Evolutionary conservation across 2,888 invertebrate species (phyloP).

Genomic region (Hybos culiciformis): DNA sequence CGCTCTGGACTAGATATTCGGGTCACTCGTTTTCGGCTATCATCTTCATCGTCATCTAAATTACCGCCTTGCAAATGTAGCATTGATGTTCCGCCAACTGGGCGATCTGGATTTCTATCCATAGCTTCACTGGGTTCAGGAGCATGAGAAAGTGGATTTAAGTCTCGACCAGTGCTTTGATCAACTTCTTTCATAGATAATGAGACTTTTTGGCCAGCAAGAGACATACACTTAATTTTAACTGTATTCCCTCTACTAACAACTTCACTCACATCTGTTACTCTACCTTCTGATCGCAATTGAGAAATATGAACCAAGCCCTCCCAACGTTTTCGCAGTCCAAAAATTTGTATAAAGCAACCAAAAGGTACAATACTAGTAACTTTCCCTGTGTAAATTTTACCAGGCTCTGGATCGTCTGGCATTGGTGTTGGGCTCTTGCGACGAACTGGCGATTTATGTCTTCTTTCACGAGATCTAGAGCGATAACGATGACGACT

Average conservation of each 20-base stretch:
- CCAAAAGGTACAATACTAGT: conserved; percentile 96
- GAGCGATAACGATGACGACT: conserved; percentile 12
- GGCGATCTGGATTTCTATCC: conserved; percentile 86
- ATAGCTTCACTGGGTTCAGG: conserved; percentile 40
- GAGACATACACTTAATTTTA: conserved; percentile 80
- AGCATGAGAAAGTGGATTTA: conserved; percentile 71
- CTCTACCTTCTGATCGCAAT: conserved; percentile 80
- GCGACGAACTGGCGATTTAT: conserved; percentile 28
- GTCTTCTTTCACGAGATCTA: conserved; percentile 24
- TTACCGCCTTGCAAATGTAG: conserved; percentile 38
- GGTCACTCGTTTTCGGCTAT: conserved; percentile 70
- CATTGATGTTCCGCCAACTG: conserved; percentile 48
- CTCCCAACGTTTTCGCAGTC: conserved; percentile 78
- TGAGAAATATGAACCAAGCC: conserved; percentile 97
- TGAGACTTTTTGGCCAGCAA: conserved; percentile 90
- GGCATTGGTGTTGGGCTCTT: conserved; percentile 37
- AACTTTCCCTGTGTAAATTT: conserved; percentile 86
- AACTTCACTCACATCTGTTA: conserved; percentile 88
- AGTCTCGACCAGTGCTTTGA: conserved; percentile 84
- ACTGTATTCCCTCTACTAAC: conserved; percentile 80
- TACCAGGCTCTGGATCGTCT: conserved; percentile 65
- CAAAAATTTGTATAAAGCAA: conserved; percentile 92
- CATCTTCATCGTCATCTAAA: conserved; percentile 65
- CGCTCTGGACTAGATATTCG: conserved; percentile 90
- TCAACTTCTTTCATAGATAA: conserved; percentile 97